A percentile compares a stretch with the other conserved stretches of the same genome.
These are phyloP conservation scores for Trilocha varians DNA, from an alignment of 2,888 invertebrate genomes.

Conservation along the genomic window DNA sequence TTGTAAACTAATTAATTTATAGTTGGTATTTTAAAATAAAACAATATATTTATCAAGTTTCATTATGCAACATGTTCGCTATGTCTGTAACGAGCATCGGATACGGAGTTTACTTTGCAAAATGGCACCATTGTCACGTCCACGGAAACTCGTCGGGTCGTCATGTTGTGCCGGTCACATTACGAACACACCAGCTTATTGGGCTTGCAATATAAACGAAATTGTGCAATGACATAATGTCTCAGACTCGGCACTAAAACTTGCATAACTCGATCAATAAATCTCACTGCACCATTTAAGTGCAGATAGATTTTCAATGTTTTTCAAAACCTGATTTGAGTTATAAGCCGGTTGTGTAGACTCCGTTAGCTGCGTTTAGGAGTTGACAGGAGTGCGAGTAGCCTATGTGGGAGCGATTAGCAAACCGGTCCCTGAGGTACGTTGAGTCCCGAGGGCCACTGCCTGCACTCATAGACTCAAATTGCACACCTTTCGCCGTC, in stretches of 20 bases:
- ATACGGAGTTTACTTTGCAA: constrained; percentile 15
- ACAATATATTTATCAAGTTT: background rate
- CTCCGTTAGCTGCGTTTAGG: constrained; percentile 66
- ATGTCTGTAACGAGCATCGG: constrained; percentile 2
- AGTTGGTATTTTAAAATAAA: background rate
- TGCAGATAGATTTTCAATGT: constrained; percentile 7
- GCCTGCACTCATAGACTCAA: constrained; percentile 46
- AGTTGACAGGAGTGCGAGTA: constrained; percentile 58
- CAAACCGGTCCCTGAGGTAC: constrained; percentile 64
- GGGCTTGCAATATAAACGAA: constrained; percentile 8
- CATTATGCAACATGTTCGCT: background rate
- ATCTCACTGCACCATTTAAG: constrained; percentile 4
- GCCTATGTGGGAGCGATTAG: constrained; percentile 65
- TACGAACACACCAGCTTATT: constrained; percentile 20
- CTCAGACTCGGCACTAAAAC: constrained; percentile 26
- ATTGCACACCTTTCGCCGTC: constrained; percentile 43
- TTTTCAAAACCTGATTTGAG: constrained; percentile 2
- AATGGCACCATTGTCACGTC: constrained; percentile 51
- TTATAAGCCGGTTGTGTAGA: constrained; percentile 32
- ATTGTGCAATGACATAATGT: constrained; percentile 21
- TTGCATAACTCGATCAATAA: constrained; percentile 27
- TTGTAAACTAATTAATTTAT: background rate
- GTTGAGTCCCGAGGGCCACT: constrained; percentile 61
- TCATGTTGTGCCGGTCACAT: constrained; percentile 18
- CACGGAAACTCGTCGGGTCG: constrained; percentile 33